Evolutionary conservation across 2,113 vertebrate genomes (phyloP), one percentile per base, ranked within the genome.

Genomic region (Pteruthius melanotis): DNA sequence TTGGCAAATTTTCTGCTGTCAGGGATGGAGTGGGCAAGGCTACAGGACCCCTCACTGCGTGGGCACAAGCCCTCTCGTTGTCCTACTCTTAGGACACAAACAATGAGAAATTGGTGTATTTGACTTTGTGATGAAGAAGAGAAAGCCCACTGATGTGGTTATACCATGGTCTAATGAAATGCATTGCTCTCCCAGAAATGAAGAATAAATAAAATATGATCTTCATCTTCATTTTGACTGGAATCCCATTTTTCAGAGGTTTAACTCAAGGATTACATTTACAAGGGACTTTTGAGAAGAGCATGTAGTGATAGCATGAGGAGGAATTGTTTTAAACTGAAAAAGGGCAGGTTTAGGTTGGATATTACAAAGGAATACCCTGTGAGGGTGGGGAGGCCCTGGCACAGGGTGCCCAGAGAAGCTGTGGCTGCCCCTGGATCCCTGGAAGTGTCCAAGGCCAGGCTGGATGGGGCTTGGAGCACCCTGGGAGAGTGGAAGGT

Each of bases 401-500:
- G 54, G 47, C 10, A 37, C 7, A 83, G n/a, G 50, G 2, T 60
- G 4, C 20, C 15, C 78, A 82, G 47, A 54, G 56, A 0, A 83
- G 26, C 47, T 61, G 54, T 19, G 54, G 35, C 10, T 56, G 47
- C 8, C 18, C 40, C 49, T 76, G 83, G 44, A 56, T 37, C 56
- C 31, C 56, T 77, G 79, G 21, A 0, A 77, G 2, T 40, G 49
- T 0, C 31, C 54, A 69, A 69, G 56, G 18, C 40, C 63, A 49
- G 47, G 54, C 0, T 63, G 63, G 54, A 53, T 0, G 0, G 53
- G 24, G 21, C 17, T 61, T 40, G 63, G 54, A 56, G 5, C 6
- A 24, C 0, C 4, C 26, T 76, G 63, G 47, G 12, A 6, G 0
- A 5, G 35, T 37, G 56, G 42, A 2, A 77, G 7, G 1, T 33